Percentiles rank a stretch among this genome's conserved stretches.
Evolutionary conservation across 2,888 invertebrate genomes (phyloP).

Genomic region (Philereme vetulata): DNA sequence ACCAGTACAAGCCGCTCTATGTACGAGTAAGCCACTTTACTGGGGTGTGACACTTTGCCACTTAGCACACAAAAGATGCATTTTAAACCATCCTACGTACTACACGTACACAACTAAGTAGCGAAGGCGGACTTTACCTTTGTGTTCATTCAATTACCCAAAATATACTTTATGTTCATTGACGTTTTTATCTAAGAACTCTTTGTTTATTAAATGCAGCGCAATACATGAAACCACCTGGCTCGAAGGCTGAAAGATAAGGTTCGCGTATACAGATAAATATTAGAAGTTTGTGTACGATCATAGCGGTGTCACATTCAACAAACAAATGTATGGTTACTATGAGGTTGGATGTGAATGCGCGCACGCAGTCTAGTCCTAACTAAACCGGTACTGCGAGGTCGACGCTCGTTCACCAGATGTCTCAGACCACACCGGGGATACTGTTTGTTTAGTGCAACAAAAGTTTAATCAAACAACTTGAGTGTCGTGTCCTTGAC

Average conservation of each 20-base stretch:
- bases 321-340: slow-evolving; percentile 15
- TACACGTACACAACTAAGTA: no score
- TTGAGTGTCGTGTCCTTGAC: slow-evolving; percentile 33
- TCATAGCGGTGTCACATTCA: not conserved
- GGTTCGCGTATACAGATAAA: no score
- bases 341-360: slow-evolving; percentile 37
- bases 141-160: no score
- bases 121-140: no score
- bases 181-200: no score
- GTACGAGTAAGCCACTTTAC: slow-evolving; percentile 5
- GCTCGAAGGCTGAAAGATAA: no score
- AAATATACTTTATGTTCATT: no score
- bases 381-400: slow-evolving; percentile 43
- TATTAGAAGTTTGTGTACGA: not conserved
- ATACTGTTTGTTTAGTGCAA: slow-evolving; percentile 18
- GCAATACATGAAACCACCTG: no score
- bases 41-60: not conserved
- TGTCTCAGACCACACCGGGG: slow-evolving; percentile 35
- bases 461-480: slow-evolving; percentile 24
- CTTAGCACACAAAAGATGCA: no score
- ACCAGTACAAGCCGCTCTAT: not conserved
- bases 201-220: no score
- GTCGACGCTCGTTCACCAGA: slow-evolving; percentile 43
- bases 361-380: slow-evolving; percentile 35
- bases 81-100: no score